Percentiles rank a stretch among this genome's conserved stretches.
phyloP scores from a whole-genome alignment of 2,888 invertebrate genomes.

The Netelia inedita region DNA sequence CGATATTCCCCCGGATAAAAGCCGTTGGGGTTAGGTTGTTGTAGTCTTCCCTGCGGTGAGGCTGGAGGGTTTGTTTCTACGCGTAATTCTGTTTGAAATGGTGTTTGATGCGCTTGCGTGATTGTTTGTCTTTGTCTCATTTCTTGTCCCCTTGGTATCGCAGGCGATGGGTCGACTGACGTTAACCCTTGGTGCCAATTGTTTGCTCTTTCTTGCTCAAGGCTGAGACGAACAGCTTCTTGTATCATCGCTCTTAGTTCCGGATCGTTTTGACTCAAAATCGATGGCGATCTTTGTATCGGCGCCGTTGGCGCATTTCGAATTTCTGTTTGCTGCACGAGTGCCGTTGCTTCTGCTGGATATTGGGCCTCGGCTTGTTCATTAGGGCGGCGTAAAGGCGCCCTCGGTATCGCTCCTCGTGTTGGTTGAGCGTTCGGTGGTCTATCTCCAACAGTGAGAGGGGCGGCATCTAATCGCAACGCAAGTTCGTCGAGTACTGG shows the following conservation, averaged over 20 bases:
- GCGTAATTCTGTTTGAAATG: not conserved
- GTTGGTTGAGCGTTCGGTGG: not conserved
- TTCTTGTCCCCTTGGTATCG: not conserved
- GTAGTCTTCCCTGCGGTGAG: conserved; percentile 8
- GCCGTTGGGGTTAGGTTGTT: conserved; percentile 29
- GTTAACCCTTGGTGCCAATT: conserved; percentile 11
- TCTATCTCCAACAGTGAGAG: not conserved
- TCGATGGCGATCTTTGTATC: conserved; percentile 1
- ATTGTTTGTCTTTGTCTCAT: not conserved
- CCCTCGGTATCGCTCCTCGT: not conserved
- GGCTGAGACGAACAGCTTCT: conserved; percentile 30
- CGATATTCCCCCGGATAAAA: conserved; percentile 41
- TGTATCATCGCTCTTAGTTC: conserved; percentile 28
- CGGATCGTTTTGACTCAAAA: conserved; percentile 31
- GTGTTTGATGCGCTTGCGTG: not conserved
- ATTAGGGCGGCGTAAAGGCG: not conserved
- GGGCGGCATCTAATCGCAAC: not conserved
- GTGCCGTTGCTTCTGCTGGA: not conserved
- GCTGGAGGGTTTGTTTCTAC: not conserved
- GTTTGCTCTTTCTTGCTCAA: not conserved
- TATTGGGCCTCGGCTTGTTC: not conserved
- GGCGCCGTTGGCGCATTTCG: not conserved
- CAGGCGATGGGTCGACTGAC: conserved; percentile 4
- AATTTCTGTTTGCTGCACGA: not conserved
- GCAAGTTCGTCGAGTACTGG: not conserved